phyloP scores from a whole-genome alignment of 2,888 invertebrate species.

The Tachystola acroxantha region DNA sequence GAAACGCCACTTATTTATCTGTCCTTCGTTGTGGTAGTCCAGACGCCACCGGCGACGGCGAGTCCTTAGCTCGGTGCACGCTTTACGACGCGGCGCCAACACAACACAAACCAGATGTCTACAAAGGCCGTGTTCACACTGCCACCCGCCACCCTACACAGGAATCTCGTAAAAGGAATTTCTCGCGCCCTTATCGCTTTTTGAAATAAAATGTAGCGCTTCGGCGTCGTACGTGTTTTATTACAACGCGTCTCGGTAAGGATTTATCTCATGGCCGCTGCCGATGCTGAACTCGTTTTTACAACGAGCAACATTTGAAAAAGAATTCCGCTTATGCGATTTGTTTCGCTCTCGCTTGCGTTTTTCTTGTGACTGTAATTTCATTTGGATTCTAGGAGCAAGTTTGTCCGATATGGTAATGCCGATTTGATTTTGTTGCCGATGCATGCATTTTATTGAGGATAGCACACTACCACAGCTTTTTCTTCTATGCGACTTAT shows the following conservation, averaged over 20 bases:
- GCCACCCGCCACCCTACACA: slow-evolving; percentile 45
- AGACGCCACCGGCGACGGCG: slow-evolving; percentile 16
- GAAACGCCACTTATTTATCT: neutral
- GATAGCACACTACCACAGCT: too few species aligned
- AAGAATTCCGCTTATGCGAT: slow-evolving; percentile 51
- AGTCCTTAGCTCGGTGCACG: slow-evolving; percentile 26
- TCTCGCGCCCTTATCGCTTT: slow-evolving; percentile 75
- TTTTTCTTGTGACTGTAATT: slow-evolving; percentile 24
- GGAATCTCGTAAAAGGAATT: slow-evolving; percentile 74
- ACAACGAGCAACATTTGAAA: slow-evolving; percentile 45
- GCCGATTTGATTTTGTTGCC: neutral
- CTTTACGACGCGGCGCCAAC: slow-evolving; percentile 35
- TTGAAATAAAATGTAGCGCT: slow-evolving; percentile 75
- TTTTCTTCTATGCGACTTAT: too few species aligned
- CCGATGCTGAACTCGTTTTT: slow-evolving; percentile 50
- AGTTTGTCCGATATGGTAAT: neutral
- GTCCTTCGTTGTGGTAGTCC: neutral
- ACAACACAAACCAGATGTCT: slow-evolving; percentile 70
- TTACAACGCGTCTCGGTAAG: slow-evolving; percentile 66
- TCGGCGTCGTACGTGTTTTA: slow-evolving; percentile 72
- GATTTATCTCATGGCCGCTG: slow-evolving; percentile 69
- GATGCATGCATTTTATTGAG: neutral
- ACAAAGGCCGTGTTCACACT: slow-evolving; percentile 43
- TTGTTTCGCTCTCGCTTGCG: slow-evolving; percentile 38
- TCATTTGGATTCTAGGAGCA: slow-evolving; percentile 1